Percentiles rank a stretch among this genome's conserved stretches.
Evolutionary conservation across 2,797 vertebrate genomes (phyloP).

Genomic region (Lacerta agilis): DNA sequence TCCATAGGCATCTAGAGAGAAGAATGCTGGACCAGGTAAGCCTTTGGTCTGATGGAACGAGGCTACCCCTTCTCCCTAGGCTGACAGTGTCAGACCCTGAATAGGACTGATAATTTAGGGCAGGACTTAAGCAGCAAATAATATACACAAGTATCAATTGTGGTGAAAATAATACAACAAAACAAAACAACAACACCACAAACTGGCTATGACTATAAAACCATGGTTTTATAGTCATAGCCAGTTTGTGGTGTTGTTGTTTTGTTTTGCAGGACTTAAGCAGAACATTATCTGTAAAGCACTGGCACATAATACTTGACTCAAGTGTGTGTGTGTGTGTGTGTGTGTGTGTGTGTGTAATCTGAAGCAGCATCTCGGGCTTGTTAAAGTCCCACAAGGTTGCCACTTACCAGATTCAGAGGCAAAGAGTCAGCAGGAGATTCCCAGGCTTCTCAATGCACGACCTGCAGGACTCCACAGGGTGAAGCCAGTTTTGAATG

Average conservation of each 20-base stretch:
- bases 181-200: no score
- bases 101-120: slow-evolving; percentile 6
- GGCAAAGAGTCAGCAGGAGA: not conserved
- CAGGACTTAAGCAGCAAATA: slow-evolving; percentile 1
- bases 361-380: not conserved
- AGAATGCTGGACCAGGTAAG: not conserved
- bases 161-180: no score
- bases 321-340: slow-evolving; percentile 1
- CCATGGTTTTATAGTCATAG: no score
- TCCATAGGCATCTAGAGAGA: not conserved
- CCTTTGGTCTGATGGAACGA: not conserved
- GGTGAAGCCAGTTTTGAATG: not conserved
- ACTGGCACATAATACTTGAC: slow-evolving; percentile 17
- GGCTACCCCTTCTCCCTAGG: not conserved
- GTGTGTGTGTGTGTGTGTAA: slow-evolving; percentile 2
- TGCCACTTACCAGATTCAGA: slow-evolving; percentile 1
- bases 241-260: no score
- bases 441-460: not conserved
- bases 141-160: no score
- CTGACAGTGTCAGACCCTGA: not conserved
- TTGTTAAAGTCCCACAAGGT: not conserved
- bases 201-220: no score
- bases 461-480: slow-evolving; percentile 1
- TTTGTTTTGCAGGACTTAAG: not conserved
- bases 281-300: slow-evolving; percentile 1